These are phyloP conservation scores for Lasiommata megera DNA, from an alignment of 2,888 invertebrate genomes.

Conservation along the genomic window DNA sequence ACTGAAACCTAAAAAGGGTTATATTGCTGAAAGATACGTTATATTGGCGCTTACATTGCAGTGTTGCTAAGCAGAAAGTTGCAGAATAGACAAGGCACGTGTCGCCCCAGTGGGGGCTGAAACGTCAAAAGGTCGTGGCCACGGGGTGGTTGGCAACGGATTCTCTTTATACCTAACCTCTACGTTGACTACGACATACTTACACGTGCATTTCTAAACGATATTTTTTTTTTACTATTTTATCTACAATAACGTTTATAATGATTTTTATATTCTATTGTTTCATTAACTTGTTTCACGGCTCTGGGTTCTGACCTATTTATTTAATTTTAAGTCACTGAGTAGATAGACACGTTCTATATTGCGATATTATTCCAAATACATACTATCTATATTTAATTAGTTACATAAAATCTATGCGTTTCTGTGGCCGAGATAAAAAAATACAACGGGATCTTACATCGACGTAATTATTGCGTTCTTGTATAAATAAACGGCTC, in stretches of 20 bases:
- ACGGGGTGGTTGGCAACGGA: constrained; percentile 23
- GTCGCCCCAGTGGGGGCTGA: constrained; percentile 40
- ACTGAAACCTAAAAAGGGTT: too few relatives aligned
- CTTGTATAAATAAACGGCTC: constrained; percentile 30
- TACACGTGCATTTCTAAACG: neutral
- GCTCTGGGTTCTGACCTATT: too few relatives aligned
- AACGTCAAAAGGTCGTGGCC: constrained; percentile 29
- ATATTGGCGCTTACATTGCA: neutral
- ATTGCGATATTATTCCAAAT: too few relatives aligned
- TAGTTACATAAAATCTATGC: neutral
- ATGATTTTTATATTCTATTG: too few relatives aligned
- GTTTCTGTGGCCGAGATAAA: constrained; percentile 32
- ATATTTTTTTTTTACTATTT: too few relatives aligned
- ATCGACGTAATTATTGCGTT: constrained; percentile 45
- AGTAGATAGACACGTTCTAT: too few relatives aligned
- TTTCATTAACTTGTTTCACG: too few relatives aligned
- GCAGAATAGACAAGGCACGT: constrained; percentile 34
- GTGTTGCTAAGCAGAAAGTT: constrained; percentile 22
- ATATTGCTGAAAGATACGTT: neutral
- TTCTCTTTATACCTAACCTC: neutral
- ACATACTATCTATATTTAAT: neutral
- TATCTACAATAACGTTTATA: too few relatives aligned
- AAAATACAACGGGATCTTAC: constrained; percentile 49
- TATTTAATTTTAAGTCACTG: too few relatives aligned
- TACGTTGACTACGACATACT: neutral